phyloP scores from a whole-genome alignment of 1,140 invertebrate genomes.

The Luehdorfia chinensis region DNA sequence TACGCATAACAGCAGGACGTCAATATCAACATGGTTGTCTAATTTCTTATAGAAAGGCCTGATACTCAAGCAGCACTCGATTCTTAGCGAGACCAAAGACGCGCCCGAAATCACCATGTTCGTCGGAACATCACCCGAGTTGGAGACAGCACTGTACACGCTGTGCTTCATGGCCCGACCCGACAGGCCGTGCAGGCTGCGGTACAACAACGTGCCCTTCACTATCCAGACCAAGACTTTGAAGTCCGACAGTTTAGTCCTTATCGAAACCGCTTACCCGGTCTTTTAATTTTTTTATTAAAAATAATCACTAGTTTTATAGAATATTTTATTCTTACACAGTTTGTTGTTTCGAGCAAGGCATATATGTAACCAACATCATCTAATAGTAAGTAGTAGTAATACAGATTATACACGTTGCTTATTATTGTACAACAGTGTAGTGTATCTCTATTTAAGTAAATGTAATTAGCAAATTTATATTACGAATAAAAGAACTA shows the following conservation, averaged over 20 bases:
- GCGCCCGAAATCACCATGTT: slow-evolving; percentile 81
- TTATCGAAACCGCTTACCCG: slow-evolving; percentile 65
- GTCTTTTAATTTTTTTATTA: slow-evolving; percentile 32
- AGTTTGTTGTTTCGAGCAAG: too few species aligned
- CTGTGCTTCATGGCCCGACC: slow-evolving; percentile 88
- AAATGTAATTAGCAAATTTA: too few species aligned
- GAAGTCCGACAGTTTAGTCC: slow-evolving; percentile 48
- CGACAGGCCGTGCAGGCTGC: slow-evolving; percentile 73
- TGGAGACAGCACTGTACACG: slow-evolving; percentile 94
- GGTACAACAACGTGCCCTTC: slow-evolving; percentile 56
- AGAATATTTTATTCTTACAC: too few species aligned
- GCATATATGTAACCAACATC: too few species aligned
- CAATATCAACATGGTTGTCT: too few species aligned
- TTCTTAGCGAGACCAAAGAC: slow-evolving; percentile 66
- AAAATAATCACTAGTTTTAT: too few species aligned
- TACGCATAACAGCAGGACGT: too few species aligned
- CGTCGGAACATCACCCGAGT: slow-evolving; percentile 94
- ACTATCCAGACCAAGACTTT: slow-evolving; percentile 65
- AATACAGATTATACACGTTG: too few species aligned
- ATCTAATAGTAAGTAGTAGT: too few species aligned
- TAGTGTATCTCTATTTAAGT: too few species aligned
- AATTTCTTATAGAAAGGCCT: slow-evolving; percentile 58
- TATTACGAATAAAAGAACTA: too few species aligned
- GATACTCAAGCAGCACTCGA: slow-evolving; percentile 64
- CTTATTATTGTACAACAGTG: too few species aligned